phyloP scores from a whole-genome alignment of 2,113 vertebrate species.

The Hypanus sabinus region DNA sequence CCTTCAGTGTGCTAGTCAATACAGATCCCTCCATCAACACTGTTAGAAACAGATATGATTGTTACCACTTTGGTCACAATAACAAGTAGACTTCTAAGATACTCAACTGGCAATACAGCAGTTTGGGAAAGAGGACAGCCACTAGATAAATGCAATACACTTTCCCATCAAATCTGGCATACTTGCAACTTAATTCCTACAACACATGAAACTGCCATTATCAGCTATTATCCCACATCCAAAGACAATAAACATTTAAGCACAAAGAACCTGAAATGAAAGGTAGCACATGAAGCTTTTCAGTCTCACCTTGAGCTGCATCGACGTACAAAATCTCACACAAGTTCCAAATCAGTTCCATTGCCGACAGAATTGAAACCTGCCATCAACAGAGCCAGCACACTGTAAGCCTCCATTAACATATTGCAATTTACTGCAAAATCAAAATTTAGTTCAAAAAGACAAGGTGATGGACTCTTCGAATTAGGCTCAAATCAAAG shows the following conservation, averaged over 20 bases:
- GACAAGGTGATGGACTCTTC: neutral
- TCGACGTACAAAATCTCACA: conserved; percentile 96
- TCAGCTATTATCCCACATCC: neutral
- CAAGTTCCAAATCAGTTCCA: conserved; percentile 95
- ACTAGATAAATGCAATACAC: too few species aligned
- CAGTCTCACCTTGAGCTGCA: conserved; percentile 70
- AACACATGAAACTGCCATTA: neutral
- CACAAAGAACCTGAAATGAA: neutral
- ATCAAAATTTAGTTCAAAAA: neutral
- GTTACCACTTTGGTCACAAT: too few species aligned
- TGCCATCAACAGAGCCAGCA: conserved; percentile 43
- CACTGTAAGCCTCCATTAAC: neutral
- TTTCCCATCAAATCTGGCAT: too few species aligned
- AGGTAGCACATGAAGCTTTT: neutral
- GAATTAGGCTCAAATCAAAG: neutral
- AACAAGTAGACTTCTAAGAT: too few species aligned
- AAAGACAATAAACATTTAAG: neutral
- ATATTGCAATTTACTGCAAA: neutral
- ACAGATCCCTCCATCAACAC: too few species aligned
- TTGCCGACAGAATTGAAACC: conserved; percentile 84
- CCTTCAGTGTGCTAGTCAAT: too few species aligned
- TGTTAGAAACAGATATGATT: too few species aligned
- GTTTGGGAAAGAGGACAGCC: too few species aligned
- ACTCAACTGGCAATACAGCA: too few species aligned
- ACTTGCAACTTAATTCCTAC: too few species aligned